Percentiles rank a stretch among this genome's conserved stretches.
These are phyloP conservation scores for Datnioides undecimradiatus DNA, from an alignment of 2,113 vertebrate genomes.

Conservation along the genomic window DNA sequence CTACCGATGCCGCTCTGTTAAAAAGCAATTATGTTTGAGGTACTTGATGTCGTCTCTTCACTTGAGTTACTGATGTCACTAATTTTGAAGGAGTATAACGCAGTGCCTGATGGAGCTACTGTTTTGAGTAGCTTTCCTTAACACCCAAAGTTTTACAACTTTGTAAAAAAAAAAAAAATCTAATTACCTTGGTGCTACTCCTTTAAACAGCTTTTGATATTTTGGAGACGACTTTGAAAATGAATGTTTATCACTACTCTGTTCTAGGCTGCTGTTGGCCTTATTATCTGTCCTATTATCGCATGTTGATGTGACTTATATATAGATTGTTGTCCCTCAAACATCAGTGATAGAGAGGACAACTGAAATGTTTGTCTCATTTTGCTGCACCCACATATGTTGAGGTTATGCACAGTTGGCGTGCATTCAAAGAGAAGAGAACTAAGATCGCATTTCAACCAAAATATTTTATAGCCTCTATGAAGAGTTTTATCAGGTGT, in stretches of 20 bases:
- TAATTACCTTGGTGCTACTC: constrained; percentile 77
- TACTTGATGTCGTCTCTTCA: constrained; percentile 28
- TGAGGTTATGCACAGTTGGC: constrained; percentile 52
- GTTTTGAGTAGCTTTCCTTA: constrained; percentile 48
- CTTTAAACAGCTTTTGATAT: constrained; percentile 54
- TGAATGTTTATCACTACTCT: constrained; percentile 39
- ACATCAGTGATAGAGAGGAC: constrained; percentile 1
- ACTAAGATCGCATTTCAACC: constrained; percentile 57
- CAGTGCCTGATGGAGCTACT: constrained; percentile 78
- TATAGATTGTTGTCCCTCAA: constrained; percentile 7
- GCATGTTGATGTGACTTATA: constrained; percentile 49
- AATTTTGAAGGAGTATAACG: constrained; percentile 43
- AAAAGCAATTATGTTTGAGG: constrained; percentile 30
- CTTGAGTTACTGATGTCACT: constrained; percentile 65
- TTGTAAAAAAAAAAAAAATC: constrained; percentile 17
- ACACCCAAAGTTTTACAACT: constrained; percentile 51
- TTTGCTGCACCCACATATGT: constrained; percentile 27
- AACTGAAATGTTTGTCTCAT: constrained; percentile 22
- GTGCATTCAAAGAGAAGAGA: constrained; percentile 55
- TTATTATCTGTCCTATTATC: constrained; percentile 31
- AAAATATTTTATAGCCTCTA: constrained; percentile 68
- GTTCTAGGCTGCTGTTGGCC: constrained; percentile 33
- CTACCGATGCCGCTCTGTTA: constrained; percentile 34
- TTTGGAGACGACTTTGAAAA: constrained; percentile 25
- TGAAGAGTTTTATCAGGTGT: constrained; percentile 48